These are phyloP conservation scores for Dipodomys spectabilis DNA, from an alignment of 2,113 vertebrate species.

Conservation along the genomic window DNA sequence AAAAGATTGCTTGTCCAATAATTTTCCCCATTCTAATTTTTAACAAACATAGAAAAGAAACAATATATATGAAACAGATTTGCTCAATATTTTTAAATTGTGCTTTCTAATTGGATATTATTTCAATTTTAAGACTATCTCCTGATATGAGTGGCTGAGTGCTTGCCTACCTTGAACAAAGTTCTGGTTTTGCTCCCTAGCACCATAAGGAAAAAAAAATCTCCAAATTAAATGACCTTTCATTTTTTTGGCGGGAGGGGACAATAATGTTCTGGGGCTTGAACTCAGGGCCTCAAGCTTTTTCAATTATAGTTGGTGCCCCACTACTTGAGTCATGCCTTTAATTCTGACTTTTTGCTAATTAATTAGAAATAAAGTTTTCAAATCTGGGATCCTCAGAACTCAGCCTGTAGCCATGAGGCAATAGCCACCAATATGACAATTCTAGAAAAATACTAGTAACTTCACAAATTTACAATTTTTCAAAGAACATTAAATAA, in stretches of 20 bases:
- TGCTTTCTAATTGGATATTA: neutral
- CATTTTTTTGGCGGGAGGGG: too few species aligned
- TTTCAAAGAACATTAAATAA: slow-evolving; percentile 17
- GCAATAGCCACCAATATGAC: too few species aligned
- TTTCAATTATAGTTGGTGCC: too few species aligned
- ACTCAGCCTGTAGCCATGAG: neutral
- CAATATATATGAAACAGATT: neutral
- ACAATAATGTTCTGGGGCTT: too few species aligned
- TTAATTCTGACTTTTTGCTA: too few species aligned
- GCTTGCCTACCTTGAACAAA: neutral
- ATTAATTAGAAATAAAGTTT: too few species aligned
- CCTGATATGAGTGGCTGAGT: neutral
- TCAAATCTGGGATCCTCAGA: too few species aligned
- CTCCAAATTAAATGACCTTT: too few species aligned
- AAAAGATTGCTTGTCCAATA: neutral
- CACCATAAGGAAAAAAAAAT: too few species aligned
- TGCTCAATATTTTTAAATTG: slow-evolving; percentile 58
- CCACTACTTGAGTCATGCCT: too few species aligned
- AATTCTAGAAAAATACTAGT: neutral
- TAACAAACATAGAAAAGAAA: neutral
- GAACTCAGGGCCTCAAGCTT: too few species aligned
- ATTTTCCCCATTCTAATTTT: slow-evolving; percentile 20
- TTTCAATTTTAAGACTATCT: slow-evolving; percentile 10
- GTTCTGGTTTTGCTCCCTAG: too few species aligned
- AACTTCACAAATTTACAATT: slow-evolving; percentile 47